These are phyloP conservation scores for Cyanoderma ruficeps DNA, from an alignment of 2,113 vertebrate species.

Conservation along the genomic window DNA sequence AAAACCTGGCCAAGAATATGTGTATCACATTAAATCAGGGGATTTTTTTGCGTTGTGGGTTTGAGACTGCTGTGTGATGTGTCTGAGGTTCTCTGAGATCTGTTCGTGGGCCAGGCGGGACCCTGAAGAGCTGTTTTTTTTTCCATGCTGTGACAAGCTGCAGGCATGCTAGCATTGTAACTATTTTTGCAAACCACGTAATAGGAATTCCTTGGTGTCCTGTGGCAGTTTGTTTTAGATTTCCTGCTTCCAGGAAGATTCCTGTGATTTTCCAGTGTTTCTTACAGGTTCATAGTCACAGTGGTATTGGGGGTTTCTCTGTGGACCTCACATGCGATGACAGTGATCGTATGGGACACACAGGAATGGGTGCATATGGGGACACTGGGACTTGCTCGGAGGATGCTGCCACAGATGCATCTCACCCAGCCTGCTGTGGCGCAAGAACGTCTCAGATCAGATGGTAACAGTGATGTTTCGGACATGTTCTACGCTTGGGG, in stretches of 20 bases:
- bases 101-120: background rate
- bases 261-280: background rate
- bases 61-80: background rate
- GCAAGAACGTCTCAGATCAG: background rate
- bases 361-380: accelerated
- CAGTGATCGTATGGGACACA: accelerated
- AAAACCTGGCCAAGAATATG: background rate
- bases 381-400: accelerated
- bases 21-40: background rate
- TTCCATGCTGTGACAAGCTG: background rate
- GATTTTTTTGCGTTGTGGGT: background rate
- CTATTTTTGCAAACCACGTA: background rate
- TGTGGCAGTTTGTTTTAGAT: background rate
- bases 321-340: accelerated
- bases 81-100: background rate
- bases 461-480: background rate
- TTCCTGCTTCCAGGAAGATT: background rate
- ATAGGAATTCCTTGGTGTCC: background rate
- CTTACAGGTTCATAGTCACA: background rate
- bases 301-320: background rate
- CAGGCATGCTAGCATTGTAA: background rate
- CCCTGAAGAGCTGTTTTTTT: background rate
- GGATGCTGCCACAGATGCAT: background rate
- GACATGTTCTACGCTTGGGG: background rate
- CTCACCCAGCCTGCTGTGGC: background rate